Evolutionary conservation across 1,140 invertebrate species (phyloP), one percentile per base, ranked within the genome.

Genomic region (Drosophila bipectinata): DNA sequence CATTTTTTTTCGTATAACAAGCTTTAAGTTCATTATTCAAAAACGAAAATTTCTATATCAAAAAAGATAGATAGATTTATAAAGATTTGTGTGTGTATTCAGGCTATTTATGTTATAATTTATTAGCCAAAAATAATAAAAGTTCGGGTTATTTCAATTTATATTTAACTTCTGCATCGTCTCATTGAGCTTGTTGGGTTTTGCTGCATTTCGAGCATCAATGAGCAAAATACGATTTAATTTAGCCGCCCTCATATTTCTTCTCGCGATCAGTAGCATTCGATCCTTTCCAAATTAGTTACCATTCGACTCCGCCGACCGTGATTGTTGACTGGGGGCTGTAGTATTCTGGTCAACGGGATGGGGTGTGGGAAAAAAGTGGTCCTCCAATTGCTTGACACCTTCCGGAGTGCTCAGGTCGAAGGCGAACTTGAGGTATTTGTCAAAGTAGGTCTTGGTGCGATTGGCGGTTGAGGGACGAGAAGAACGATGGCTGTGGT

Each of bases 361-460:
- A 10, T 7, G 26, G 26, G 63, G 55, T 0, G 53, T 9, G 39
- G 82, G 79, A 60, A 87, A 87, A 53, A 87, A 87, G 10, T 87
- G 82, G 1, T 60, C 78, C 30, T 87, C 82, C 52, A 87, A 52
- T 9, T 87, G 51, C 2, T 63, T 60, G 0, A 87, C 71, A n/a
- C 82, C 82, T 1, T 71, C 71, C 4, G 82, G 83, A 24, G 71
- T 88, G 18, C 51, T 88, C 37, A 87, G 53, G 57, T 87, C 82
- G 18, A 61, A 87, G 26, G 82, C 82, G 7, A 82, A 88, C 47
- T 88, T 82, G 0, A 87, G 52, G 57, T 87, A 87, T 10, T 87
- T 87, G 59, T 87, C 82, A 26, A 87, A 87, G 18, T 76, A 87
- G 4, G 24, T 44, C 51, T 87, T 87, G 18, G 62, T 79, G 26